phyloP scores from a whole-genome alignment of 92 coral and sea anemone species.

The Ricordea florida region DNA sequence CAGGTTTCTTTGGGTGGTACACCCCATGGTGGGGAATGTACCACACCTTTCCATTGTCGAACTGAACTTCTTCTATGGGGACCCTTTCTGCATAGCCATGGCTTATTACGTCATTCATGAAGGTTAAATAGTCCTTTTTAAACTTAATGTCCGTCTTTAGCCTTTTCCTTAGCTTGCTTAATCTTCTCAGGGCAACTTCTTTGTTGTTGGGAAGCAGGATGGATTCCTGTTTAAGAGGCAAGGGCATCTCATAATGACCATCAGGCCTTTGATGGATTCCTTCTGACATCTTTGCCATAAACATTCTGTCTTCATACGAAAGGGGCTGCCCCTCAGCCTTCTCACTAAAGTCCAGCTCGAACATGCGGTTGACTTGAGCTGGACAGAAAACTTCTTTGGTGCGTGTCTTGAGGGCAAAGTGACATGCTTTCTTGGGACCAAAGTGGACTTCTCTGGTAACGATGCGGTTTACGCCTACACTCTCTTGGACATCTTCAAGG shows the following conservation, averaged over 20 bases:
- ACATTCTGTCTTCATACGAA: slow-evolving; percentile 23
- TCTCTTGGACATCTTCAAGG: not conserved
- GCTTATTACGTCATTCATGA: too few relatives aligned
- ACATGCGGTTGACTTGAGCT: slow-evolving; percentile 33
- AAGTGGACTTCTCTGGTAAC: slow-evolving; percentile 2
- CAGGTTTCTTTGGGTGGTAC: too few relatives aligned
- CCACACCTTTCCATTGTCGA: not conserved
- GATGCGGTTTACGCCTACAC: slow-evolving; percentile 29
- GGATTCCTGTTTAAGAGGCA: too few relatives aligned
- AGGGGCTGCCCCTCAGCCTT: not conserved
- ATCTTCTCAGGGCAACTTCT: too few relatives aligned
- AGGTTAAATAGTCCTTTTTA: too few relatives aligned
- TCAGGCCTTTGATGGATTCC: slow-evolving; percentile 16
- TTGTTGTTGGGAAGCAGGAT: too few relatives aligned
- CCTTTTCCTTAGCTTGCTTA: too few relatives aligned
- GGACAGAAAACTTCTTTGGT: slow-evolving; percentile 38
- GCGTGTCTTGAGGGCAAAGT: slow-evolving; percentile 29
- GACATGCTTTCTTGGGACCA: slow-evolving; percentile 3
- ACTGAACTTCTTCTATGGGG: too few relatives aligned
- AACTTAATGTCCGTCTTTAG: too few relatives aligned
- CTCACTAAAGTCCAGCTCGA: slow-evolving; percentile 28
- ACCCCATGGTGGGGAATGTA: not conserved
- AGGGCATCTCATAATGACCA: slow-evolving; percentile 42
- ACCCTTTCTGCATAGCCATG: too few relatives aligned
- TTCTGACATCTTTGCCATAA: not conserved